Conservation (phyloP, 1,140 invertebrate genomes). For the Metopolophium dirhodum region DNA sequence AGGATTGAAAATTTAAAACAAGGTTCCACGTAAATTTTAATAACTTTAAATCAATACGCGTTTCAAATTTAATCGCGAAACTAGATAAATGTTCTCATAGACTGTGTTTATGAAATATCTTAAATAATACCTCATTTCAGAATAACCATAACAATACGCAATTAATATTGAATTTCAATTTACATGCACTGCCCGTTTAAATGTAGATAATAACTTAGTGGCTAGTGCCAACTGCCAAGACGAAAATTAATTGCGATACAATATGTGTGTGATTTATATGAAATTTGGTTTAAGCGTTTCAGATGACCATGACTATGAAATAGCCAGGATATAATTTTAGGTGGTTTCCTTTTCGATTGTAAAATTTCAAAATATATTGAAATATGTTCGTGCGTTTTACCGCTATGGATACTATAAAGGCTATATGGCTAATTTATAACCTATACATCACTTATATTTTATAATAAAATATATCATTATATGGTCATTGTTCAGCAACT, state of each 20-base stretch:
- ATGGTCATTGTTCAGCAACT: neutral
- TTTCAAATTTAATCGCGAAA: neutral
- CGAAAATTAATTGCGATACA: neutral
- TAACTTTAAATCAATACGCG: neutral
- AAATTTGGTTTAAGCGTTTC: neutral
- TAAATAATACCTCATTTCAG: neutral
- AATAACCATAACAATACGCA: neutral
- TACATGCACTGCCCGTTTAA: no score
- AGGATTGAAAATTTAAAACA: no score
- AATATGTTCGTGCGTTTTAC: neutral
- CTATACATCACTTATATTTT: neutral
- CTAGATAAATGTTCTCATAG: neutral
- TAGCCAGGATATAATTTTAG: neutral
- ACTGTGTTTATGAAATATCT: neutral
- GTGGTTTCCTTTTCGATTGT: neutral
- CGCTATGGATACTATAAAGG: neutral
- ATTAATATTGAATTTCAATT: neutral
- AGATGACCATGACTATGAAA: neutral
- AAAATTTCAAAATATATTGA: neutral
- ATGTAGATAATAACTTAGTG: neutral
- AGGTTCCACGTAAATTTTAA: no score
- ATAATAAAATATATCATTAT: neutral
- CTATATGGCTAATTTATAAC: neutral
- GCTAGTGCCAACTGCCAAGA: neutral
- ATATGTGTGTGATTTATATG: neutral